These are phyloP conservation scores for Heliothis peltigera DNA, from an alignment of 2,888 invertebrate species.

Conservation along the genomic window DNA sequence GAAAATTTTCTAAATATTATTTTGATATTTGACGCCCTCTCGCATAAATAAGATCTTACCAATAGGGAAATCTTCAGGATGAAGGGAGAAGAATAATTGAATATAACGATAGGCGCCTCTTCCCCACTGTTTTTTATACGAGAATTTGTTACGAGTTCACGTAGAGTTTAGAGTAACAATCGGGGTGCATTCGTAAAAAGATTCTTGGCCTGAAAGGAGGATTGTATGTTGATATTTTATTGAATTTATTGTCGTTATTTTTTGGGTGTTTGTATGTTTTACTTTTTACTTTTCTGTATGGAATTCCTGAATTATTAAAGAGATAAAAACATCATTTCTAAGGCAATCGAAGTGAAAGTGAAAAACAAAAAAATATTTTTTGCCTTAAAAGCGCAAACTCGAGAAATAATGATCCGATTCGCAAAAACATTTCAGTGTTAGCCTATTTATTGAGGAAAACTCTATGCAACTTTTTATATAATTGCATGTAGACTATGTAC, in stretches of 20 bases:
- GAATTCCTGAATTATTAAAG: no score
- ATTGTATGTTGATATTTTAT: conserved; percentile 41
- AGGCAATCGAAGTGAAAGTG: no score
- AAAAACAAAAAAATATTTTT: no score
- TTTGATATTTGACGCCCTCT: conserved; percentile 23
- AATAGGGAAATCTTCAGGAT: conserved; percentile 31
- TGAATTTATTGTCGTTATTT: conserved; percentile 36
- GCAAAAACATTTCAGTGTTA: no score
- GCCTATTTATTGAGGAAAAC: no score
- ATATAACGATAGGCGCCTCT: conserved; percentile 34
- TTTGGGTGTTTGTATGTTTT: no score
- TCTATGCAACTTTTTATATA: no score
- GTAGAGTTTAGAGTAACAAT: conserved; percentile 42
- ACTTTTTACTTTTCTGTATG: no score
- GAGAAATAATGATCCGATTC: no score
- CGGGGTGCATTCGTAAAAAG: conserved; percentile 55
- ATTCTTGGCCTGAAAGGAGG: background rate
- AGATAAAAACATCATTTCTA: no score
- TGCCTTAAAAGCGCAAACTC: no score
- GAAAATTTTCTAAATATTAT: background rate
- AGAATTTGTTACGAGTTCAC: conserved; percentile 41
- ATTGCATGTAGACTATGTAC: no score
- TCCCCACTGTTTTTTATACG: conserved; percentile 30
- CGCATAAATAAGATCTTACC: conserved; percentile 15
- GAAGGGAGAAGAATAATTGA: conserved; percentile 43